Evolutionary conservation across 2,888 invertebrate genomes (phyloP), one percentile per base, ranked within the genome.

Genomic region (Drosophila leonis): DNA sequence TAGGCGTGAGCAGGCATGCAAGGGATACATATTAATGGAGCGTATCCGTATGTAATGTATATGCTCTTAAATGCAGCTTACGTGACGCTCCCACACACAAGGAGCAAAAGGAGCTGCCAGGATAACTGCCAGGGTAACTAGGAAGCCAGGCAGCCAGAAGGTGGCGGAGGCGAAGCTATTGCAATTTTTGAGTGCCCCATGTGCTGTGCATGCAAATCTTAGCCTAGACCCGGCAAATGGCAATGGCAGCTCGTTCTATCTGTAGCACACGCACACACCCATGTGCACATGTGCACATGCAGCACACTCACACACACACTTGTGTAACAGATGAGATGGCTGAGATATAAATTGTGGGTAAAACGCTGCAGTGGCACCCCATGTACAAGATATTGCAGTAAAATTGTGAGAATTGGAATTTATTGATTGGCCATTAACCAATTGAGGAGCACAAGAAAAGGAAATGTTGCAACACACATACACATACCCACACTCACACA

Each of bases 341-440:
- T 73, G 77, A 74, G 89, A 84, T 90, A 84, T 84, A 84, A 84
- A 84, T 84, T 84, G 84, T 84, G 84, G 89, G 87, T 70, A 90
- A 82, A 85, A 86, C 74, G 73, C 65, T 78, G 76, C 78, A 87
- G 75, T 75, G 82, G 78, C 85, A 81, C 85, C 49, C 49, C 85
- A 87, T 89, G 89, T 84, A 86, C 49, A 49, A 49, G 90, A 90
- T 84, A 90, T 90, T 84, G 89, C 90, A 90, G 84, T 88, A 90
- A 90, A 85, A 80, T 80, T 89, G 79, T 84, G 82, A 77, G 88
- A 87, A 90, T 88, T 78, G 88, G 80, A 91, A 90, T 90, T 92
- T 91, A 91, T 91, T 91, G 92, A 90, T 92, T 91, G 91, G 82
- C 91, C 83, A 91, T 90, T 87, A 91, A 90, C 91, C 88, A 83